Evolutionary conservation across 92 coral and sea anemone species (phyloP), one percentile per base, ranked within the genome.

Genomic region (Anthopleura xanthogrammica): DNA sequence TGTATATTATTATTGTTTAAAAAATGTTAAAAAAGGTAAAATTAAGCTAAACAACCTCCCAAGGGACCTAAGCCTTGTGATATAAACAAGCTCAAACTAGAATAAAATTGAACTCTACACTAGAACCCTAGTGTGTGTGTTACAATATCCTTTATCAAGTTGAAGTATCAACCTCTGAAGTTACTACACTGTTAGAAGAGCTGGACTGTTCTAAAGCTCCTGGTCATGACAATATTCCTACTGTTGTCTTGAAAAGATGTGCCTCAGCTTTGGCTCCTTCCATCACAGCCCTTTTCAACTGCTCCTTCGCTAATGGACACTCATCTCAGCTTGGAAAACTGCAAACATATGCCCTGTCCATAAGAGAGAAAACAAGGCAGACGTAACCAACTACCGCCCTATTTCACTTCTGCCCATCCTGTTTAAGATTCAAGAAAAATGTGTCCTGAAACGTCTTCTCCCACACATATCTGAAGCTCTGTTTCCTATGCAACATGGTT

Each of bases 191-290:
- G 52, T 62, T 86, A 55, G 55, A 43, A 50, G 42, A 77, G 41
- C 82, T 89, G 46, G 85, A 86, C 76, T 50, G 56, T 36, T 81
- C 86, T 62, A 89, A 86, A 82, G 89, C 92, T 54, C 36, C 85
- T 86, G 93, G 93, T 24, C 88, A 90, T 52, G 93, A 90, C 68
- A 86, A 83, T 41, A 42, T 90, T 43, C 93, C 88, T 43, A 77
- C 60, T 54, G 50, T 83, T 58, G 36, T 90, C 22, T 77, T 90
- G 23, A 90, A 86, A 75, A 57, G 65, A 66, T 86, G 90, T 76
- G 88, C 93, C 5, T n/a, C 74, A 4, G 74, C 80, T 41, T 55
- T 86, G 52, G 68, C 90, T 42, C 93, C 90, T 5, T 90, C 93
- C 9, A 22, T 90, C 17, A 77, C 88, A 19, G 86, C 82, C 19